phyloP scores from a whole-genome alignment of 2,888 invertebrate species.

The Acleris holmiana region DNA sequence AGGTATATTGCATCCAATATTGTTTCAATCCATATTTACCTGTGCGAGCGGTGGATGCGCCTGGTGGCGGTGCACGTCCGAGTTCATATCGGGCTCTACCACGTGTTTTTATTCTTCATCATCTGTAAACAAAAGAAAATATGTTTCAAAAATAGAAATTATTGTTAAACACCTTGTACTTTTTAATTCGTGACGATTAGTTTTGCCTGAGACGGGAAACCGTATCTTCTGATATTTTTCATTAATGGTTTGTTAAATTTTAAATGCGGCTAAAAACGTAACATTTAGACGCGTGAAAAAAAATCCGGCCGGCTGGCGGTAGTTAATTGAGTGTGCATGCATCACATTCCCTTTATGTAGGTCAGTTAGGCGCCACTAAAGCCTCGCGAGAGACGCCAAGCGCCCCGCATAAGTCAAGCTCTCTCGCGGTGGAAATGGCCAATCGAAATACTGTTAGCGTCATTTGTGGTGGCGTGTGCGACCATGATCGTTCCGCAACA shows the following conservation, averaged over 20 bases:
- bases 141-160: slow-evolving; percentile 12
- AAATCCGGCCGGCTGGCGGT: slow-evolving; percentile 33
- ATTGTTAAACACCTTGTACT: not conserved
- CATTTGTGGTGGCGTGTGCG: slow-evolving; percentile 35
- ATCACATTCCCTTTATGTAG: slow-evolving; percentile 39
- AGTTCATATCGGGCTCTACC: slow-evolving; percentile 79
- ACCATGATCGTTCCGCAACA: slow-evolving; percentile 32
- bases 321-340: slow-evolving; percentile 36
- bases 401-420: slow-evolving; percentile 35
- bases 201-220: slow-evolving; percentile 31
- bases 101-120: slow-evolving; percentile 71
- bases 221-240: slow-evolving; percentile 8
- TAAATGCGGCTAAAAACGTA: slow-evolving; percentile 2
- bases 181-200: slow-evolving; percentile 32
- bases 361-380: slow-evolving; percentile 37
- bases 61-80: slow-evolving; percentile 82
- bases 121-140: slow-evolving; percentile 64
- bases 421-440: slow-evolving; percentile 35
- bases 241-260: slow-evolving; percentile 28
- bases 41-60: slow-evolving; percentile 81
- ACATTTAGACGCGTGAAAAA: slow-evolving; percentile 32
- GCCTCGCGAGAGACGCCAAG: slow-evolving; percentile 35
- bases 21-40: slow-evolving; percentile 54
- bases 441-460: slow-evolving; percentile 36
- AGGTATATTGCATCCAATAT: not conserved